phyloP scores from a whole-genome alignment of 1,140 invertebrate genomes.

The honey bee (Apis mellifera) region Amel_HAv3.1 CM009932.2:3878001-3878500 shows the following conservation, averaged over 20 bases:
- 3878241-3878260: slow-evolving; percentile 11
- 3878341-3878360: background rate
- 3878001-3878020: slow-evolving; percentile 45
- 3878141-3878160: slow-evolving; percentile 77
- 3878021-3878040: slow-evolving; percentile 59
- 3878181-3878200: background rate
- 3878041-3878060: slow-evolving; percentile 62
- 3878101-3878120: slow-evolving; percentile 71
- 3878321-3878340: background rate
- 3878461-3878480: no score
- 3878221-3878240: background rate
- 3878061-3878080: slow-evolving; percentile 58
- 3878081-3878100: slow-evolving; percentile 72
- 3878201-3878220: background rate
- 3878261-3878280: background rate
- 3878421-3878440: background rate
- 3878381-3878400: background rate
- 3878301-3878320: background rate
- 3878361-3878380: background rate
- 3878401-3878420: background rate
- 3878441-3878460: slow-evolving; percentile 20
- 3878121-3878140: slow-evolving; percentile 72
- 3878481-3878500: background rate
- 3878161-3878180: background rate
- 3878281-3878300: background rate